phyloP scores from a whole-genome alignment of 2,888 invertebrate species.

The Ochropacha duplaris region DNA sequence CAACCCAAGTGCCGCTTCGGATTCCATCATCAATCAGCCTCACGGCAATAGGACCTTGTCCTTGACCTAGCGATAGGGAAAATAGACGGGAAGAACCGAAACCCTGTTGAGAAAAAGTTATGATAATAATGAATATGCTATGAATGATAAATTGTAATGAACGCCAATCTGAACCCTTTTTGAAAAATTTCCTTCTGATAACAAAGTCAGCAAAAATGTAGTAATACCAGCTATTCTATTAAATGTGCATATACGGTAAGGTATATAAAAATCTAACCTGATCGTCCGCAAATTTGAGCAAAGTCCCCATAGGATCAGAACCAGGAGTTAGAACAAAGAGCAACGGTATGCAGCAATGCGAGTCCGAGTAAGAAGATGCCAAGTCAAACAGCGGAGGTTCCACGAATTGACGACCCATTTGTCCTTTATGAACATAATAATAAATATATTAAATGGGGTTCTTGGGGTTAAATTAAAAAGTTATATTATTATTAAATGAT shows the following conservation, averaged over 20 bases:
- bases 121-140: not conserved
- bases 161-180: too few species aligned
- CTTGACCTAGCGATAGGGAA: conserved; percentile 95
- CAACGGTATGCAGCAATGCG: conserved; percentile 93
- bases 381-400: conserved; percentile 96
- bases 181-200: too few species aligned
- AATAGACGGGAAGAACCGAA: conserved; percentile 89
- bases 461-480: too few species aligned
- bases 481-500: too few species aligned
- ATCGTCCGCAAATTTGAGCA: conserved; percentile 96
- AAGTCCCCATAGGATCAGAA: conserved; percentile 94
- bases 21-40: conserved; percentile 93
- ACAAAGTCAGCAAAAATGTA: too few species aligned
- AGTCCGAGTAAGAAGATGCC: conserved; percentile 91
- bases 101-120: conserved; percentile 68
- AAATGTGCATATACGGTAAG: too few species aligned
- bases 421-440: conserved; percentile 77
- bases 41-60: conserved; percentile 95
- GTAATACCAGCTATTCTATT: too few species aligned
- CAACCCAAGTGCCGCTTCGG: conserved; percentile 94
- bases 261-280: conserved; percentile 75
- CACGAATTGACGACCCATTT: conserved; percentile 90
- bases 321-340: conserved; percentile 96
- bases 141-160: not conserved
- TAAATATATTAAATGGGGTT: not conserved